Percentiles rank a stretch among this genome's conserved stretches.
These are phyloP conservation scores for Arrhamphus sclerolepis DNA, from an alignment of 2,797 vertebrate genomes.

Conservation along the genomic window DNA sequence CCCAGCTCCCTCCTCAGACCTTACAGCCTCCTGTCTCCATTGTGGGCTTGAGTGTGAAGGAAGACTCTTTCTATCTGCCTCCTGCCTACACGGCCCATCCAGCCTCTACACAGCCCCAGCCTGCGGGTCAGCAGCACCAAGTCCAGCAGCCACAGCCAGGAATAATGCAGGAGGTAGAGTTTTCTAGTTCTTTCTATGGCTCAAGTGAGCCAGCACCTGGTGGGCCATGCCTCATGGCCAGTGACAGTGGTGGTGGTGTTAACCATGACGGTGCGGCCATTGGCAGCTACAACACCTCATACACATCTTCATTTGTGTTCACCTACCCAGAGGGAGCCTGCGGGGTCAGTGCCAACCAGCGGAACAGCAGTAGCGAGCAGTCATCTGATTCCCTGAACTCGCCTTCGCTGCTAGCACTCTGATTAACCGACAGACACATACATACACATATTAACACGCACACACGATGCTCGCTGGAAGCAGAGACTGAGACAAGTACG, in stretches of 20 bases:
- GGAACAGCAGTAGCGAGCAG: conserved; percentile 97
- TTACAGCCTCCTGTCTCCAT: conserved; percentile 81
- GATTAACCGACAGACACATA: conserved; percentile 77
- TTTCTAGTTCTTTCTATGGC: conserved; percentile 95
- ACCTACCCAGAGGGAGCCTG: conserved; percentile 99
- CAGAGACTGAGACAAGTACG: conserved; percentile 51
- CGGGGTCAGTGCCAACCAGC: conserved; percentile 91
- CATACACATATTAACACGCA: conserved; percentile 49
- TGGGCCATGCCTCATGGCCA: conserved; percentile 85
- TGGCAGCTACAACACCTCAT: conserved; percentile 91
- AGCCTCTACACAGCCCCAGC: conserved; percentile 70
- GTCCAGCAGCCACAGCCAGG: conserved; percentile 79
- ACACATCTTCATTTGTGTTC: conserved; percentile 99
- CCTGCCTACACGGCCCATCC: conserved; percentile 82
- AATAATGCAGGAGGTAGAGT: conserved; percentile 91
- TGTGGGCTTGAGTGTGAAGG: conserved; percentile 87
- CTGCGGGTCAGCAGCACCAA: conserved; percentile 72
- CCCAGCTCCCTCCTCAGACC: conserved; percentile 77
- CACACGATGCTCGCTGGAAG: conserved; percentile 52
- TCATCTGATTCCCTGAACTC: conserved; percentile 98
- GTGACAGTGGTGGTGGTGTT: conserved; percentile 77
- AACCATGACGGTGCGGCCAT: conserved; percentile 76
- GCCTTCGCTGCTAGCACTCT: conserved; percentile 96
- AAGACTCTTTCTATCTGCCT: conserved; percentile 88
- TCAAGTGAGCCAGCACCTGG: conserved; percentile 85